Evolutionary conservation across 2,888 invertebrate genomes (phyloP).

Genomic region (Operophtera brumata): DNA sequence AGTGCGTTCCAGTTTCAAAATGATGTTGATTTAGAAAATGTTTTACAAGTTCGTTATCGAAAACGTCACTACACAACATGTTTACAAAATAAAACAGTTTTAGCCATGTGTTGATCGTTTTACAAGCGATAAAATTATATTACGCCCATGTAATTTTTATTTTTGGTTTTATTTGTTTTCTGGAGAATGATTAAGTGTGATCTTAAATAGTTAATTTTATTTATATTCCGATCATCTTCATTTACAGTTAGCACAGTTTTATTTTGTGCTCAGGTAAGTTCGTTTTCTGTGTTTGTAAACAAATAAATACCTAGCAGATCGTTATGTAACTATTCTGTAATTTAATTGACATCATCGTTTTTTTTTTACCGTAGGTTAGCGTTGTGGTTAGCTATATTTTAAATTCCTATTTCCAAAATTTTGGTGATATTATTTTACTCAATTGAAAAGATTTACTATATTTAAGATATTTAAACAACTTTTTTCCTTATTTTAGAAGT

Average conservation of each 20-base stretch:
- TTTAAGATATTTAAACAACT: too few species aligned
- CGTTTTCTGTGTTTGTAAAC: too few species aligned
- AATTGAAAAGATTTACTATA: too few species aligned
- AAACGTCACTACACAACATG: constrained; percentile 41
- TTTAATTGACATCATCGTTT: too few species aligned
- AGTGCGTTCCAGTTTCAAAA: constrained; percentile 5
- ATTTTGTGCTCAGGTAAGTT: neutral
- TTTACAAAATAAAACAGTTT: constrained; percentile 51
- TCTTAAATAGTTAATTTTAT: neutral
- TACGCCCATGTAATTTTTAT: constrained; percentile 37
- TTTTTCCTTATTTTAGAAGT: too few species aligned
- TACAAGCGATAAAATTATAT: constrained; percentile 49
- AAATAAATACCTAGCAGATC: too few species aligned
- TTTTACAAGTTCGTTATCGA: constrained; percentile 26
- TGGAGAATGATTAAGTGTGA: neutral
- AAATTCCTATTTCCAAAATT: too few species aligned
- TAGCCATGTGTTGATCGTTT: constrained; percentile 51
- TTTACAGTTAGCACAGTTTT: neutral
- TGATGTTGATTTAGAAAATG: constrained; percentile 22
- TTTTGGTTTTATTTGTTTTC: constrained; percentile 9
- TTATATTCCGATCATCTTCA: neutral
- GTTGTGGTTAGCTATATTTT: too few species aligned
- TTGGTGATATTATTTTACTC: too few species aligned
- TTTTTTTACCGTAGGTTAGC: neutral
- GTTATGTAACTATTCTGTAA: too few species aligned